Conservation (phyloP, 1,140 invertebrate species). For the Panonychus citri region DNA sequence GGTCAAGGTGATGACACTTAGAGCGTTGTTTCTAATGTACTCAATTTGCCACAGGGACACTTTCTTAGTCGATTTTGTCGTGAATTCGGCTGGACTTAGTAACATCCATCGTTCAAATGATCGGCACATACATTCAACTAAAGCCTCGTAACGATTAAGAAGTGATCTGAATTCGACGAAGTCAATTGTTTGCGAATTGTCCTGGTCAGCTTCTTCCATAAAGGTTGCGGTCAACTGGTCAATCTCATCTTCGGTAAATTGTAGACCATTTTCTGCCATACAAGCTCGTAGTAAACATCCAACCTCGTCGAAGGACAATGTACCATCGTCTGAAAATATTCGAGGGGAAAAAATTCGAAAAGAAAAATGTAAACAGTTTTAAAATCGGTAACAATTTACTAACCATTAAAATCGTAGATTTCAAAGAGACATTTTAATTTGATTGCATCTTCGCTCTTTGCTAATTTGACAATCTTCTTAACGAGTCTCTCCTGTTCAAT, state of each 20-base stretch:
- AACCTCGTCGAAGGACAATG: no score
- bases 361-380: no score
- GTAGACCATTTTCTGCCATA: no score
- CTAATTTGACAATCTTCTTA: no score
- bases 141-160: neutral
- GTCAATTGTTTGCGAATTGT: neutral
- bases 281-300: no score
- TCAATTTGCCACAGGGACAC: neutral
- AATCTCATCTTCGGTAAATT: neutral
- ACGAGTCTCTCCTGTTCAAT: no score
- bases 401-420: no score
- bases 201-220: neutral
- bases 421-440: no score
- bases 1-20: constrained; percentile 60
- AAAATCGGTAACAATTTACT: no score
- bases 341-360: no score
- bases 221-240: neutral
- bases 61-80: neutral
- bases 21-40: constrained; percentile 24
- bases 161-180: neutral
- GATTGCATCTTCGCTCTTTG: no score
- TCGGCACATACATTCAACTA: neutral
- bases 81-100: neutral
- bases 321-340: no score
- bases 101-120: neutral